These are phyloP conservation scores for Caradrina kadenii DNA, from an alignment of 2,888 invertebrate genomes.

Conservation along the genomic window DNA sequence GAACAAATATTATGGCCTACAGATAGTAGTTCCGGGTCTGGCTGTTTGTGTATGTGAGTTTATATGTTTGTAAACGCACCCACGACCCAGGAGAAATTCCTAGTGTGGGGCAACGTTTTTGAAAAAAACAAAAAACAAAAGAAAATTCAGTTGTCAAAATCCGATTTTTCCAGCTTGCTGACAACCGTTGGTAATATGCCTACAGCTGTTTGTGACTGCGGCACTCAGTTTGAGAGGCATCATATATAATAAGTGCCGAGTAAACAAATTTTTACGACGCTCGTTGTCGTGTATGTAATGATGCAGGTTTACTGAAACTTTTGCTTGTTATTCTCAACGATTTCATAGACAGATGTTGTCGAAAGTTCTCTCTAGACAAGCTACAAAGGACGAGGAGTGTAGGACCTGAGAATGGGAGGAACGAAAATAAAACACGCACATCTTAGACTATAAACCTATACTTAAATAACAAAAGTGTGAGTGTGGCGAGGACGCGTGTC, in stretches of 20 bases:
- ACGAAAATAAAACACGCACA: slow-evolving; percentile 74
- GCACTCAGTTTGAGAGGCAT: slow-evolving; percentile 12
- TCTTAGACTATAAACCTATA: slow-evolving; percentile 85
- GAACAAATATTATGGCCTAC: too few relatives aligned
- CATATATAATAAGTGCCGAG: background rate
- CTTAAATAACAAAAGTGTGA: slow-evolving; percentile 82
- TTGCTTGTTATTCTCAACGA: slow-evolving; percentile 30
- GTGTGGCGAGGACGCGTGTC: slow-evolving; percentile 68
- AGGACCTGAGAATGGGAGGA: too few relatives aligned
- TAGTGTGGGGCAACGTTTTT: too few relatives aligned
- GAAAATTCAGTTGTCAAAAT: slow-evolving; percentile 17
- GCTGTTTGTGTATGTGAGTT: too few relatives aligned
- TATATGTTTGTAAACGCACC: too few relatives aligned
- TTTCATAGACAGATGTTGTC: background rate
- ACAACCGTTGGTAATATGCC: slow-evolving; percentile 29
- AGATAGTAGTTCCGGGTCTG: too few relatives aligned
- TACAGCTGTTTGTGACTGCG: slow-evolving; percentile 32
- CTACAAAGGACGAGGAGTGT: background rate
- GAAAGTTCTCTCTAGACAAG: background rate
- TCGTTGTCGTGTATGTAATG: slow-evolving; percentile 7
- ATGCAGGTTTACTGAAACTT: slow-evolving; percentile 20
- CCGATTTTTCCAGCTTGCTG: slow-evolving; percentile 20
- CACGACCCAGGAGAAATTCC: too few relatives aligned
- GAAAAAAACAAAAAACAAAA: too few relatives aligned
- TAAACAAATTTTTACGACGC: slow-evolving; percentile 22